Percentiles rank a stretch among this genome's conserved stretches.
These are phyloP conservation scores for Drosophila nr. fundita DNA, from an alignment of 2,888 invertebrate genomes.

Conservation along the genomic window DNA sequence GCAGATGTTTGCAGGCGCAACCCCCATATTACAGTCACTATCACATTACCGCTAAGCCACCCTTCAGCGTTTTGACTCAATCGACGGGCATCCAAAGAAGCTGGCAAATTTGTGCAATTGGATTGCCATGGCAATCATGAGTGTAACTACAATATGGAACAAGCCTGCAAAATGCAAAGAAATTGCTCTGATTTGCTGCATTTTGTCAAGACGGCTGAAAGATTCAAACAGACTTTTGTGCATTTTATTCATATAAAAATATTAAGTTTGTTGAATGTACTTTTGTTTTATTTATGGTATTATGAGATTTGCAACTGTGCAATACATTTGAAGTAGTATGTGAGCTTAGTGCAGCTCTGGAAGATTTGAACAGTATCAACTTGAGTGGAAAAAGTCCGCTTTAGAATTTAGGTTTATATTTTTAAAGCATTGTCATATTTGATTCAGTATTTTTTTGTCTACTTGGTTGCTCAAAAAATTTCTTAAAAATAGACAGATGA, in stretches of 20 bases:
- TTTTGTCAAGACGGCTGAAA: constrained; percentile 24
- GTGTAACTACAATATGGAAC: constrained; percentile 23
- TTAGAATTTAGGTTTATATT: not conserved
- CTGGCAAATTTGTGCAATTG: constrained; percentile 50
- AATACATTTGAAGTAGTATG: not conserved
- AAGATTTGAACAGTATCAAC: not conserved
- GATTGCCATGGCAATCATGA: constrained; percentile 56
- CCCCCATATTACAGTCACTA: constrained; percentile 11
- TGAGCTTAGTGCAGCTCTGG: not conserved
- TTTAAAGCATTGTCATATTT: not conserved
- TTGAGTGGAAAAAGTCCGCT: not conserved
- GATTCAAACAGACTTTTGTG: constrained; percentile 4
- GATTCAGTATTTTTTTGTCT: not conserved
- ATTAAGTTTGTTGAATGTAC: constrained; percentile 12
- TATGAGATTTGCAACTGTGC: constrained; percentile 1
- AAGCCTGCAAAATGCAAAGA: constrained; percentile 45
- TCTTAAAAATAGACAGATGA: not conserved
- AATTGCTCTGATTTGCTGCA: constrained; percentile 16
- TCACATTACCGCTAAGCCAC: constrained; percentile 38
- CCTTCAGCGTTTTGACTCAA: constrained; percentile 30
- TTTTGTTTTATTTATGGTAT: constrained; percentile 1
- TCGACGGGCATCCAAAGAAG: constrained; percentile 24
- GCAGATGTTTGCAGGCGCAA: constrained; percentile 17
- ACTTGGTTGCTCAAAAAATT: not conserved
- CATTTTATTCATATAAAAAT: not conserved